phyloP scores from a whole-genome alignment of 1,140 invertebrate genomes.

The Neuroterus valhalla region DNA sequence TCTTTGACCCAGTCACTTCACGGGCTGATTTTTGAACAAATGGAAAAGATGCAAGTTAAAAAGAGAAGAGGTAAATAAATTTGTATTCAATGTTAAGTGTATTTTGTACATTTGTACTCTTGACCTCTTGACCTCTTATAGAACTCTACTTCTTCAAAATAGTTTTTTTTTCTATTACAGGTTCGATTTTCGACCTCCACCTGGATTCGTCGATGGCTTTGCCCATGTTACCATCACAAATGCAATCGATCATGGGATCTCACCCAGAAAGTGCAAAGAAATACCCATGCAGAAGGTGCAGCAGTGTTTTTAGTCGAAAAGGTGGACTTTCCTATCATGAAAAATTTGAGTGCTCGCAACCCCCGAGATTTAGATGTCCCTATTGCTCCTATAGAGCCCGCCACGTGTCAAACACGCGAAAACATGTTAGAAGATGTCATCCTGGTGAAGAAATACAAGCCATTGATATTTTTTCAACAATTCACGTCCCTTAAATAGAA shows the following conservation, averaged over 20 bases:
- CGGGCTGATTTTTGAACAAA: too few relatives aligned
- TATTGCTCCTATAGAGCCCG: slow-evolving; percentile 77
- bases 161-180: too few relatives aligned
- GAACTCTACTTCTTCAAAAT: too few relatives aligned
- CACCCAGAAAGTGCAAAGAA: slow-evolving; percentile 43
- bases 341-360: slow-evolving; percentile 83
- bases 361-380: slow-evolving; percentile 84
- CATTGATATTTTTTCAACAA: slow-evolving; percentile 44
- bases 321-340: slow-evolving; percentile 73
- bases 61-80: too few relatives aligned
- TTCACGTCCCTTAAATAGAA: slow-evolving; percentile 73
- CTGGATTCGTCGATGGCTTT: too few relatives aligned
- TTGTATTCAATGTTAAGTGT: too few relatives aligned
- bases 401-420: slow-evolving; percentile 60
- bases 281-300: slow-evolving; percentile 72
- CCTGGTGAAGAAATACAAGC: slow-evolving; percentile 47
- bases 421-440: slow-evolving; percentile 62
- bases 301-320: slow-evolving; percentile 72
- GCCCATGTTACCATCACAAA: slow-evolving; percentile 54
- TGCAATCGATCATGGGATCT: slow-evolving; percentile 35
- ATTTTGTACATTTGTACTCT: too few relatives aligned
- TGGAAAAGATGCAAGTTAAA: too few relatives aligned
- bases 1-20: too few relatives aligned
- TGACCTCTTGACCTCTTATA: too few relatives aligned
- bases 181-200: too few relatives aligned